Percentiles rank a stretch among this genome's conserved stretches.
Evolutionary conservation across 2,888 invertebrate genomes (phyloP).

Genomic region (Nomada goodeniana): DNA sequence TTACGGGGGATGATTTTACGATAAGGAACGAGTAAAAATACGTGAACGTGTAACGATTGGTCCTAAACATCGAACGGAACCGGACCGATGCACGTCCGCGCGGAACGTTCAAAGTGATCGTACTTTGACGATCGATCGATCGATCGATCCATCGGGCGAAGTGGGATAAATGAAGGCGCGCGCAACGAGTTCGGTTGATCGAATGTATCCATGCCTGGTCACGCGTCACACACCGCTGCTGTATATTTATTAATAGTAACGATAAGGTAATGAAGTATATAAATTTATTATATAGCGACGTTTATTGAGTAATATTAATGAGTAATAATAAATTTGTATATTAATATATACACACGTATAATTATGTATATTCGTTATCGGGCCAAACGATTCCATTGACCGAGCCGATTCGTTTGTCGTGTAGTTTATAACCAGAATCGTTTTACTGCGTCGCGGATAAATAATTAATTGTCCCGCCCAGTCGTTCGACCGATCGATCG

Average conservation of each 20-base stretch:
- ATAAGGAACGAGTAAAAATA: not conserved
- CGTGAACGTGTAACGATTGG: constrained; percentile 27
- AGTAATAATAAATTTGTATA: constrained; percentile 66
- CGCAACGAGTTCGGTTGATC: constrained; percentile 61
- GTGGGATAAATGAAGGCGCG: constrained; percentile 3
- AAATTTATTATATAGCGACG: constrained; percentile 69
- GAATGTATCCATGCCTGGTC: constrained; percentile 45
- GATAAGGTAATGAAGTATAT: constrained; percentile 68
- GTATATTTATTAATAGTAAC: constrained; percentile 69
- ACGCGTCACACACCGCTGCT: constrained; percentile 59
- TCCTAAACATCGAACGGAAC: constrained; percentile 19
- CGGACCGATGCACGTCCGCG: constrained; percentile 4
- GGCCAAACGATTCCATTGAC: constrained; percentile 61
- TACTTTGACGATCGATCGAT: constrained; percentile 20
- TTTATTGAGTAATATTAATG: constrained; percentile 69
- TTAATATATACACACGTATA: constrained; percentile 63
- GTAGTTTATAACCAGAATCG: not conserved
- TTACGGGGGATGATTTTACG: constrained; percentile 18
- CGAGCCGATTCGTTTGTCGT: constrained; percentile 37
- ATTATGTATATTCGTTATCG: constrained; percentile 63
- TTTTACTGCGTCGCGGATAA: constrained; percentile 16
- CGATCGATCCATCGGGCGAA: constrained; percentile 28
- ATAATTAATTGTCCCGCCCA: constrained; percentile 7
- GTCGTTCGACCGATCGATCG: constrained; percentile 28
- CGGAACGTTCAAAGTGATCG: constrained; percentile 10